Conservation (phyloP, 35 echinoderm and acorn worm species). For the Anneissia japonica region DNA sequence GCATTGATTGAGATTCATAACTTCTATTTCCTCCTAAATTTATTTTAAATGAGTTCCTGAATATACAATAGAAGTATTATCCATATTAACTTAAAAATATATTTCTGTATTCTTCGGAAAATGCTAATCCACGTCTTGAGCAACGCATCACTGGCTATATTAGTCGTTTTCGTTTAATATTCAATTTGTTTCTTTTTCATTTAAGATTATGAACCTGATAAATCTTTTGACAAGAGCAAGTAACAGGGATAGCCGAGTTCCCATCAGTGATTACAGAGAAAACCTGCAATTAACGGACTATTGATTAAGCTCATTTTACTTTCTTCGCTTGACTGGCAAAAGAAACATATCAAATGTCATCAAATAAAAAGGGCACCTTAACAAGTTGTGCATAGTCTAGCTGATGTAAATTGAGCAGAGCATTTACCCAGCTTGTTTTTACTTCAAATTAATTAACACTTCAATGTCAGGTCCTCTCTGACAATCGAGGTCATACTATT, state of each 20-base stretch:
- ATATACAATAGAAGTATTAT: too few relatives aligned
- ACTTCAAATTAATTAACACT: not conserved
- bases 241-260: not conserved
- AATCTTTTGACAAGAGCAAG: not conserved
- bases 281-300: not conserved
- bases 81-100: too few relatives aligned
- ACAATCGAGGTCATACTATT: not conserved
- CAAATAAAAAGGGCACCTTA: not conserved
- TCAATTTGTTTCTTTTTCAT: not conserved
- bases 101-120: too few relatives aligned
- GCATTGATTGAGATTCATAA: too few relatives aligned
- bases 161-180: too few relatives aligned
- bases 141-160: too few relatives aligned
- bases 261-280: not conserved
- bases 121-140: too few relatives aligned
- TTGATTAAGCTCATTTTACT: not conserved
- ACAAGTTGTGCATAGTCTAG: not conserved
- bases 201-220: not conserved
- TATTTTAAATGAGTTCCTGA: too few relatives aligned
- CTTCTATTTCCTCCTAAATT: too few relatives aligned
- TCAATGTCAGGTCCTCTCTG: not conserved
- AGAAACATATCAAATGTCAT: not conserved
- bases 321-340: too few relatives aligned
- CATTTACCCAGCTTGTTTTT: not conserved
- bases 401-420: not conserved